A percentile compares a stretch with the other conserved stretches of the same genome.
Conservation (phyloP, 2,888 invertebrate genomes). For the Metallyticus violacea region DNA sequence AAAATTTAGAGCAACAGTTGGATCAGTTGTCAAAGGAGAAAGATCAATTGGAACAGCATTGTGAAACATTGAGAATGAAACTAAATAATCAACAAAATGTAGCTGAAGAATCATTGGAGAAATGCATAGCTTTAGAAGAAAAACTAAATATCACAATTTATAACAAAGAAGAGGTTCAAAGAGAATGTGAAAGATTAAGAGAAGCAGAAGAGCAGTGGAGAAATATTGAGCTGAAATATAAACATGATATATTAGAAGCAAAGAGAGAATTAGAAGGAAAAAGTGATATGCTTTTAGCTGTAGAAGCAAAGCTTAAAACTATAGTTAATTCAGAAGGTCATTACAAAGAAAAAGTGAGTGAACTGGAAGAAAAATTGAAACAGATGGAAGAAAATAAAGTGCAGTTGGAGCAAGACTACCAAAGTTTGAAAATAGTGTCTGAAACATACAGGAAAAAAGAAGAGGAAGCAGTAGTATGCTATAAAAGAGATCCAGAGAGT, state of each 20-base stretch:
- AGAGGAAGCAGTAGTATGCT: neutral
- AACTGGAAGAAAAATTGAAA: slow-evolving; percentile 23
- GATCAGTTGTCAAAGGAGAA: neutral
- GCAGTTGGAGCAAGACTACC: neutral
- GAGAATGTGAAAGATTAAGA: neutral
- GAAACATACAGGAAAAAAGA: neutral
- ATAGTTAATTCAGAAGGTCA: slow-evolving; percentile 26
- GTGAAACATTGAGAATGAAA: neutral
- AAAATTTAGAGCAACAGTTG: neutral
- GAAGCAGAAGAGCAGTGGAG: neutral
- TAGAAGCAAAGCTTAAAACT: neutral
- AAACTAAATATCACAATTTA: neutral
- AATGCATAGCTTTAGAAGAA: neutral
- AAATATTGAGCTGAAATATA: neutral
- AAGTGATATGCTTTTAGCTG: neutral
- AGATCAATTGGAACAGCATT: neutral
- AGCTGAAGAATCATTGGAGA: neutral
- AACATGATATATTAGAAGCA: neutral
- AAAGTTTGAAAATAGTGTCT: neutral
- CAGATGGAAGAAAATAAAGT: slow-evolving; percentile 12
- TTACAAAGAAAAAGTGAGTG: slow-evolving; percentile 1
- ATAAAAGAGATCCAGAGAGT: neutral
- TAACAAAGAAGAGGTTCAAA: neutral
- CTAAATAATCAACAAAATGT: neutral
- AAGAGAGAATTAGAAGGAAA: neutral